These are phyloP conservation scores for Eilema caniola DNA, from an alignment of 2,888 invertebrate species.

Conservation along the genomic window DNA sequence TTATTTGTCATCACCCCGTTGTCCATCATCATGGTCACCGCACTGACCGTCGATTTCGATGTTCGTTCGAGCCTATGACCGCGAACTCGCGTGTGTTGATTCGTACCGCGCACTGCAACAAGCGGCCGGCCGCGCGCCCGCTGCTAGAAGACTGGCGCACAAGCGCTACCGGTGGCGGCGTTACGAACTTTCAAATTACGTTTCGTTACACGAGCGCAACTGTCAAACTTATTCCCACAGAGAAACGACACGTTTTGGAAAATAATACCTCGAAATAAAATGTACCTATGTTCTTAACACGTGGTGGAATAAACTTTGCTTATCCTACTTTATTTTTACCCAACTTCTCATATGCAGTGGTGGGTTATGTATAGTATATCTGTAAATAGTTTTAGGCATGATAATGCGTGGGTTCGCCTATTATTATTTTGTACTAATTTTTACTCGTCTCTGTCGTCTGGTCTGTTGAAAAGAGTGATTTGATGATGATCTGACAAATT, in stretches of 20 bases:
- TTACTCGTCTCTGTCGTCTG: slow-evolving; percentile 22
- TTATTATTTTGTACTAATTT: slow-evolving; percentile 40
- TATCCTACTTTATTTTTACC: slow-evolving; percentile 52
- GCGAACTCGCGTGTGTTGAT: slow-evolving; percentile 85
- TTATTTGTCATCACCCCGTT: slow-evolving; percentile 89
- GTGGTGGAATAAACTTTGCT: slow-evolving; percentile 44
- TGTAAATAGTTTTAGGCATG: slow-evolving; percentile 44
- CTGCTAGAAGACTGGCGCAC: slow-evolving; percentile 84
- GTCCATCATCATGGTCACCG: slow-evolving; percentile 90
- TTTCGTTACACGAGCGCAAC: slow-evolving; percentile 69
- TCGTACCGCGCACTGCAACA: slow-evolving; percentile 85
- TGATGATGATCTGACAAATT: neutral
- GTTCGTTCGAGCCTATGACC: slow-evolving; percentile 87
- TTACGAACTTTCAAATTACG: slow-evolving; percentile 71
- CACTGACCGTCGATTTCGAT: slow-evolving; percentile 87
- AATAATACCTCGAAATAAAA: slow-evolving; percentile 24
- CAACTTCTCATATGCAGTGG: slow-evolving; percentile 40
- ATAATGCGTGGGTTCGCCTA: slow-evolving; percentile 46
- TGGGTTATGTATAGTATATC: slow-evolving; percentile 42
- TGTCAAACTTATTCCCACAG: slow-evolving; percentile 59
- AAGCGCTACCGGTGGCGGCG: slow-evolving; percentile 78
- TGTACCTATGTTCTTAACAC: slow-evolving; percentile 20
- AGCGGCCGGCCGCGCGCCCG: slow-evolving; percentile 85
- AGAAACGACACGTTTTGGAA: slow-evolving; percentile 39
- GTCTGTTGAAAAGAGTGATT: neutral